Percentiles rank a stretch among this genome's conserved stretches.
Evolutionary conservation across 2,888 invertebrate genomes (phyloP).

Genomic region (Ochlodes sylvanus): DNA sequence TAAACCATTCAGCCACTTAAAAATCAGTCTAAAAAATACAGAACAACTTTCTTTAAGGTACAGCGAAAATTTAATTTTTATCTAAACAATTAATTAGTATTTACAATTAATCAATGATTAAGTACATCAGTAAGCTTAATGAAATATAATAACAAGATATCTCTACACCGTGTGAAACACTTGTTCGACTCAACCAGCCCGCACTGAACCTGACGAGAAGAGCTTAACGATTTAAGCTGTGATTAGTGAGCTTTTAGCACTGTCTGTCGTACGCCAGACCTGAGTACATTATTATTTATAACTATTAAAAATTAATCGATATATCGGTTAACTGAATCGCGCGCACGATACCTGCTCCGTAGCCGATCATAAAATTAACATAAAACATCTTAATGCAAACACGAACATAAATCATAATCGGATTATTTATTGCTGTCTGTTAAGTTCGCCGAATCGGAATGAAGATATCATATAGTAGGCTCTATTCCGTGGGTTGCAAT

Average conservation of each 20-base stretch:
- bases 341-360: constrained; percentile 61
- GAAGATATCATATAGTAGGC: background rate
- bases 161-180: background rate
- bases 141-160: background rate
- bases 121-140: no score
- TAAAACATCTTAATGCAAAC: constrained; percentile 70
- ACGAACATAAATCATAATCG: constrained; percentile 67
- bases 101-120: no score
- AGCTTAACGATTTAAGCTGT: constrained; percentile 55
- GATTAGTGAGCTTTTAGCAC: constrained; percentile 56
- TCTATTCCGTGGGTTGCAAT: background rate
- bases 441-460: constrained; percentile 14
- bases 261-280: constrained; percentile 54
- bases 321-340: constrained; percentile 54
- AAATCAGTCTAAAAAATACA: no score
- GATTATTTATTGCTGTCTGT: constrained; percentile 61
- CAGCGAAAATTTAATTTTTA: no score
- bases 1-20: no score
- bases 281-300: constrained; percentile 70
- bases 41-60: no score
- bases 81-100: no score
- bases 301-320: constrained; percentile 72
- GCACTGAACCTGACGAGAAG: constrained; percentile 51
- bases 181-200: constrained; percentile 43
- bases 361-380: constrained; percentile 75